Evolutionary conservation across 2,113 vertebrate species (phyloP), one percentile per base, ranked within the genome.

Genomic region (Syngnathus typhle): DNA sequence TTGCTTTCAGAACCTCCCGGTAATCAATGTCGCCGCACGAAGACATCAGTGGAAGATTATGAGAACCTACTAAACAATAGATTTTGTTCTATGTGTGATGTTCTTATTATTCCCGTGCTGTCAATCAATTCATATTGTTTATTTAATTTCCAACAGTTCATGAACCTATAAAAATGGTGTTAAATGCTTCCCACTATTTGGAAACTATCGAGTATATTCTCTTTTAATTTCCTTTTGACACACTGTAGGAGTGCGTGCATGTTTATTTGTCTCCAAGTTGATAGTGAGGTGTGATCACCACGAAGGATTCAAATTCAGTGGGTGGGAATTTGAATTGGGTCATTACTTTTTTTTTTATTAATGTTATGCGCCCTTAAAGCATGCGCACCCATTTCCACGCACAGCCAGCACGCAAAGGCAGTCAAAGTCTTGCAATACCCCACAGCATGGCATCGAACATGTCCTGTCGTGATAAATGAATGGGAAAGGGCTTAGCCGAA

Each of bases 1-100:
- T 67, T 1, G 44, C 82, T 80, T 80, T 84, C 74, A 81, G 63
- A 72, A 69, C 59, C 72, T 69, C 72, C 70, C 77, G 70, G 73
- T 85, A 86, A 87, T 89, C 85, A 79, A 87, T 89, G 78, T 43
- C 52, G 4, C 60, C 3, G 9, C 74, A 81, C 74, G 85, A 82
- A 85, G 80, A 82, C 77, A 71, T 80, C 82, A 80, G 58, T 73
- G 66, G 76, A 82, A 79, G 88, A 88, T 86, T 83, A 82, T 67
- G 52, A 73, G 81, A 65, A 78, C 72, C 75, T 75, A 23, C 71
- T 75, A 73, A 82, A 71, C 55, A 74, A 82, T 88, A 75, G 76
- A 85, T 87, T 85, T 71, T 79, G 72, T 79, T 67, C 78, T 58
- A 74, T 64, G 75, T 80, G 65, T 70, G 78, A 81, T 70, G 75